These are phyloP conservation scores for Paedocypris sp. DNA, from an alignment of 2,113 vertebrate species.

Conservation along the genomic window DNA sequence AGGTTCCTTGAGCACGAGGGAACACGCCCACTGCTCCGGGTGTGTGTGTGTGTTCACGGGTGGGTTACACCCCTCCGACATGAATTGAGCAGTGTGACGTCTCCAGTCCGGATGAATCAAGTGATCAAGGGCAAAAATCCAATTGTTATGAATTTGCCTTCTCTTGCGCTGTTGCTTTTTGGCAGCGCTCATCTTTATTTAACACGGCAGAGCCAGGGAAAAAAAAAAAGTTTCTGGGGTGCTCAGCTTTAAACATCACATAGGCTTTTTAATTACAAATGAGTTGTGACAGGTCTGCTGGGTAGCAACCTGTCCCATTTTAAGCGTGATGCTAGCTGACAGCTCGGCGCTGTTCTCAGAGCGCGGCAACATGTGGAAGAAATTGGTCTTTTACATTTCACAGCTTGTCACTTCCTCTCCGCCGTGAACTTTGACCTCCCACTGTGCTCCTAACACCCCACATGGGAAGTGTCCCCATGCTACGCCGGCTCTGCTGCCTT, in stretches of 20 bases:
- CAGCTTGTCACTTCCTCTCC: conserved; percentile 98
- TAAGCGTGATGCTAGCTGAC: conserved; percentile 73
- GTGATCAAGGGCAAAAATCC: conserved; percentile 53
- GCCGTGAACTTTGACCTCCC: conserved; percentile 86
- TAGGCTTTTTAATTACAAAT: conserved; percentile 81
- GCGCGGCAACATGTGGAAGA: conserved; percentile 93
- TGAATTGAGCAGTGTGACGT: too few relatives aligned
- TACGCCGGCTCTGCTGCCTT: conserved; percentile 66
- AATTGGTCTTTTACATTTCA: conserved; percentile 99
- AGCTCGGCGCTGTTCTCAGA: conserved; percentile 76
- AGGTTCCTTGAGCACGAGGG: too few relatives aligned
- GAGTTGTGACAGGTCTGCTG: conserved; percentile 83
- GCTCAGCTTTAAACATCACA: conserved; percentile 79
- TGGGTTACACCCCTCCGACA: too few relatives aligned
- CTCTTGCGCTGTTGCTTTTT: conserved; percentile 36
- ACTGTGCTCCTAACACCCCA: conserved; percentile 79
- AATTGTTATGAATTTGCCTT: conserved; percentile 54
- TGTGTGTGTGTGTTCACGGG: too few relatives aligned
- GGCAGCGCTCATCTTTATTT: conserved; percentile 65
- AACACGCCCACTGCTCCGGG: too few relatives aligned
- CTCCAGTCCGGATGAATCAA: too few relatives aligned
- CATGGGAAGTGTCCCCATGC: conserved; percentile 84
- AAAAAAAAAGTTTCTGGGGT: conserved; percentile 48
- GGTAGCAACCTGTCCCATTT: conserved; percentile 76
- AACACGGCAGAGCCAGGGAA: conserved; percentile 57